Evolutionary conservation across 2,888 invertebrate genomes (phyloP).

Genomic region (Aproaerema taeniolella): DNA sequence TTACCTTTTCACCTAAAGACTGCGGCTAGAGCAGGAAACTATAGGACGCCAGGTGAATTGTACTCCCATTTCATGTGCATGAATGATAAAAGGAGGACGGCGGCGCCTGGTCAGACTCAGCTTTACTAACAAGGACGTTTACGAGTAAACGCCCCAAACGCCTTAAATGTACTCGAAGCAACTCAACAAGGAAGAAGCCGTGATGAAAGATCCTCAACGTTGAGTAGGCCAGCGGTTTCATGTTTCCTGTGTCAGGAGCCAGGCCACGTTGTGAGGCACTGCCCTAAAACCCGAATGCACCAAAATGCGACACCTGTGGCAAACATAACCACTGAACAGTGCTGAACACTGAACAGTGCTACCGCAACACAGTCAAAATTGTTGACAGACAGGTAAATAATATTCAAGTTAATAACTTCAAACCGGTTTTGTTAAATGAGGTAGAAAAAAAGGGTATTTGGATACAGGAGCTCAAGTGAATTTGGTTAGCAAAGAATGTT

Average conservation of each 20-base stretch:
- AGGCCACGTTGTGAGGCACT: background rate
- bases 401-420: no score
- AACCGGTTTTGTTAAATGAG: background rate
- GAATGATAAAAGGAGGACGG: conserved; percentile 4
- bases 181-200: no score
- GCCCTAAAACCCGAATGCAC: background rate
- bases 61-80: conserved; percentile 9
- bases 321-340: background rate
- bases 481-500: background rate
- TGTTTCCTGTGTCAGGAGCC: conserved; percentile 6
- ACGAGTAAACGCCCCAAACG: no score
- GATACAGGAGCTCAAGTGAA: conserved; percentile 1
- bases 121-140: no score
- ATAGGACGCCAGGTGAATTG: conserved; percentile 1
- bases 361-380: background rate
- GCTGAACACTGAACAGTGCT: background rate
- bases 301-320: background rate
- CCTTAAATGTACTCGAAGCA: no score
- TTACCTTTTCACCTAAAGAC: conserved; percentile 7
- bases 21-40: conserved; percentile 10
- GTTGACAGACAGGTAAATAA: background rate
- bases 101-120: no score
- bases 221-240: background rate
- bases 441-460: background rate
- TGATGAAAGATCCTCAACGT: no score